Evolutionary conservation across 1,140 invertebrate genomes (phyloP).

Genomic region (Vanessa atalanta): DNA sequence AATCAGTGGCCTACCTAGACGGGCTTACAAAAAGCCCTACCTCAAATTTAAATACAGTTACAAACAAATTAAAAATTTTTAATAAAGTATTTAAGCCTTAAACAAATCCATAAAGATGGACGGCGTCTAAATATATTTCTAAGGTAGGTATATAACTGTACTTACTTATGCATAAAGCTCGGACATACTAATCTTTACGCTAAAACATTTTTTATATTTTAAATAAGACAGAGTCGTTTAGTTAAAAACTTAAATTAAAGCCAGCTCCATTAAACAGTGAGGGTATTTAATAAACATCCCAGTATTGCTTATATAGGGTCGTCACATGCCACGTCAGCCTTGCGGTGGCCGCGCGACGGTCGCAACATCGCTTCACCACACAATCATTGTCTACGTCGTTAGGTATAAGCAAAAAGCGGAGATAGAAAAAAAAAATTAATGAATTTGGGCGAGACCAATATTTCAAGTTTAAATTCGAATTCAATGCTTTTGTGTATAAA

Average conservation of each 20-base stretch:
- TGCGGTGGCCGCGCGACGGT: conserved; percentile 62
- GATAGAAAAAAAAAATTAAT: no score
- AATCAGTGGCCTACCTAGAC: conserved; percentile 23
- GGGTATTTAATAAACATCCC: conserved; percentile 51
- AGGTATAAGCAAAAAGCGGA: conserved; percentile 28
- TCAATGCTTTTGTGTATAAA: no score
- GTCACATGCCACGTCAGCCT: conserved; percentile 67
- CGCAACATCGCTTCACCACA: conserved; percentile 55
- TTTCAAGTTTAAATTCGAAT: no score
- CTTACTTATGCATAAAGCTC: no score
- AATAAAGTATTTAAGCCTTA: no score
- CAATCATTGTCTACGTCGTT: conserved; percentile 32
- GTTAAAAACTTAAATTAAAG: conserved; percentile 32
- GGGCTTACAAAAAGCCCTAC: no score
- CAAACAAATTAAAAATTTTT: no score
- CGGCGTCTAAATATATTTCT: no score
- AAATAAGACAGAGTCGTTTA: background rate
- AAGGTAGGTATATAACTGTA: no score
- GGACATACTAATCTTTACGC: background rate
- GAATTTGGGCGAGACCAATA: no score
- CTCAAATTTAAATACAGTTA: no score
- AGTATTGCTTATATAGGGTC: conserved; percentile 55
- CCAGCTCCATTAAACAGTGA: conserved; percentile 22
- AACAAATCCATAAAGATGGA: no score
- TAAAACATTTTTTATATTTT: background rate